Evolutionary conservation across 2,113 vertebrate species (phyloP).

Genomic region (Stegastes partitus): DNA sequence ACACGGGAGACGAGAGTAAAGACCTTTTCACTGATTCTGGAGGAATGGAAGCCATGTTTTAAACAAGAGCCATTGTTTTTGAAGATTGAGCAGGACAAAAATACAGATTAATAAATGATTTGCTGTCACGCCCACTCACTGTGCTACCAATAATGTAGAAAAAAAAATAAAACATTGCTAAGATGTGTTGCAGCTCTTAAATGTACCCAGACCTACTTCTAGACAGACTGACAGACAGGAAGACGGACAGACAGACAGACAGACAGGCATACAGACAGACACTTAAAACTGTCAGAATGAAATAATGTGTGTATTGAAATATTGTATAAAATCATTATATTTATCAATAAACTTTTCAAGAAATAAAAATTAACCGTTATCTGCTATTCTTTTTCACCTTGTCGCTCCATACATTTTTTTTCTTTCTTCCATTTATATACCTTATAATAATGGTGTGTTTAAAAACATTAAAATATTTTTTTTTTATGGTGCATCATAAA

Average conservation of each 20-base stretch:
- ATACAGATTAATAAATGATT: constrained; percentile 50
- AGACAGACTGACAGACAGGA: constrained; percentile 49
- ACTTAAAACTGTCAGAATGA: constrained; percentile 67
- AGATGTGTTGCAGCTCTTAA: constrained; percentile 43
- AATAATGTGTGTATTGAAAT: constrained; percentile 79
- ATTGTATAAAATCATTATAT: constrained; percentile 85
- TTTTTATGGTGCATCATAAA: constrained; percentile 33
- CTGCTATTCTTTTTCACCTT: constrained; percentile 25
- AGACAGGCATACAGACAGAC: constrained; percentile 61
- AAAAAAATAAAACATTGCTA: constrained; percentile 11
- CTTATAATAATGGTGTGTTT: constrained; percentile 35
- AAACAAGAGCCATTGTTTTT: constrained; percentile 65
- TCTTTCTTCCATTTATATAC: neutral
- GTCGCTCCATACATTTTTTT: constrained; percentile 13
- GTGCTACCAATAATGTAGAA: constrained; percentile 56
- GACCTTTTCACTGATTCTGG: constrained; percentile 75
- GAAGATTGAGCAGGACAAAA: constrained; percentile 52
- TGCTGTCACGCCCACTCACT: constrained; percentile 73
- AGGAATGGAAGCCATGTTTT: constrained; percentile 83
- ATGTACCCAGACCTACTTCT: constrained; percentile 32
- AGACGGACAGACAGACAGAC: constrained; percentile 38
- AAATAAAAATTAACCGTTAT: constrained; percentile 57
- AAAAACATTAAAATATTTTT: constrained; percentile 35
- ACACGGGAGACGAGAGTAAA: constrained; percentile 25
- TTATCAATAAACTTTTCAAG: constrained; percentile 87